phyloP scores from a whole-genome alignment of 1,140 invertebrate species.

The Drosophila funebris region DNA sequence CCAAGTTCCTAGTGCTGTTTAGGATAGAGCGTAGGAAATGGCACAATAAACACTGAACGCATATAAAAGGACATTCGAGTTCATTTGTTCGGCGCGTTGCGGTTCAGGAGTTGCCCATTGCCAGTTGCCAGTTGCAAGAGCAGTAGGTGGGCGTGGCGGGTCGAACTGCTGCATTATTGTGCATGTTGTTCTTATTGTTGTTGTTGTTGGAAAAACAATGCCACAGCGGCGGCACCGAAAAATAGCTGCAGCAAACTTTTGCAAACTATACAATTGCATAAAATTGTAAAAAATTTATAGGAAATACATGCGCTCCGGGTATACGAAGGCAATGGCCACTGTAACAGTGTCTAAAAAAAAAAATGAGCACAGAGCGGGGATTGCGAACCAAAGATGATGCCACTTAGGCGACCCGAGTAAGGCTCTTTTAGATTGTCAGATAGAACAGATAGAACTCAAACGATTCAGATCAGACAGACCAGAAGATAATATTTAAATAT shows the following conservation, averaged over 20 bases:
- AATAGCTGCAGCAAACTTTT: conserved; percentile 79
- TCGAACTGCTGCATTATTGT: conserved; percentile 61
- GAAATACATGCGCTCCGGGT: conserved; percentile 71
- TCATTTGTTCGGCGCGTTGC: conserved; percentile 73
- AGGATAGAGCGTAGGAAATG: conserved; percentile 65
- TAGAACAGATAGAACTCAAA: neutral
- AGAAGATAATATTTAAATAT: too few species aligned
- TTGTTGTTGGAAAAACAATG: conserved; percentile 68
- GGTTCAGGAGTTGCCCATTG: conserved; percentile 32
- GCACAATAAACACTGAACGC: conserved; percentile 78
- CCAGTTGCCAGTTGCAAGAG: neutral
- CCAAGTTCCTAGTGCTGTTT: conserved; percentile 69
- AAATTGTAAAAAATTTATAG: conserved; percentile 82
- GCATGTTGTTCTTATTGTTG: neutral
- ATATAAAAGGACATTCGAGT: conserved; percentile 80
- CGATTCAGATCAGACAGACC: too few species aligned
- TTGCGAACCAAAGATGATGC: conserved; percentile 13
- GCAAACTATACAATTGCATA: conserved; percentile 80
- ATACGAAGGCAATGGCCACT: conserved; percentile 9
- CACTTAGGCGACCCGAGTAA: conserved; percentile 18
- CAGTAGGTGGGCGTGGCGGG: conserved; percentile 52
- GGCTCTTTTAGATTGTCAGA: neutral
- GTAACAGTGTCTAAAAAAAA: conserved; percentile 21
- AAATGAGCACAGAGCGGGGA: conserved; percentile 13
- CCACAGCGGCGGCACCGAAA: conserved; percentile 71